Percentiles rank a stretch among this genome's conserved stretches.
phyloP scores from a whole-genome alignment of 2,797 vertebrate genomes.

The Parambassis ranga region DNA sequence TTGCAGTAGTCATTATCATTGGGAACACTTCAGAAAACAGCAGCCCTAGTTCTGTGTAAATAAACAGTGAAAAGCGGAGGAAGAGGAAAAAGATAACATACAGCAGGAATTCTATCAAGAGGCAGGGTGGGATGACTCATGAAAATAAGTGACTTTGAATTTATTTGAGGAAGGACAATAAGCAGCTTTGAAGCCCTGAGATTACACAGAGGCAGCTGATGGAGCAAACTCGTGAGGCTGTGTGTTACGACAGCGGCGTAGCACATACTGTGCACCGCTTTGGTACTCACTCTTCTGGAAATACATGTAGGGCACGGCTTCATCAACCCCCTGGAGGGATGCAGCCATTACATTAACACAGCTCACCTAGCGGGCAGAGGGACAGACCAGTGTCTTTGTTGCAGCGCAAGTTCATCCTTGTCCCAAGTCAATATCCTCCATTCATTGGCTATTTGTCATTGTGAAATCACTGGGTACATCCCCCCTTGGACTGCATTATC shows the following conservation, averaged over 20 bases:
- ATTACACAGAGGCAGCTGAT: conserved; percentile 71
- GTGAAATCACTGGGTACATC: conserved; percentile 18
- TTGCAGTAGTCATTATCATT: conserved; percentile 77
- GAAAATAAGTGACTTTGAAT: conserved; percentile 77
- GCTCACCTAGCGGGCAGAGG: conserved; percentile 66
- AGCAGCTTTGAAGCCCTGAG: conserved; percentile 73
- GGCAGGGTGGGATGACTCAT: conserved; percentile 74
- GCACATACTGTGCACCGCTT: conserved; percentile 55
- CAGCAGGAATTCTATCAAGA: conserved; percentile 71
- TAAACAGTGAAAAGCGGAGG: conserved; percentile 66
- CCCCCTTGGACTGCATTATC: conserved; percentile 24
- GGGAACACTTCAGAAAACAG: conserved; percentile 78
- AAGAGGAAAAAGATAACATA: conserved; percentile 70
- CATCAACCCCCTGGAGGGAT: conserved; percentile 65
- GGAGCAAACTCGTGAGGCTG: conserved; percentile 56
- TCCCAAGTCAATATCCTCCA: conserved; percentile 42
- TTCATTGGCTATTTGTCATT: conserved; percentile 44
- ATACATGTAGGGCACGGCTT: conserved; percentile 69
- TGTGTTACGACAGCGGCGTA: conserved; percentile 45
- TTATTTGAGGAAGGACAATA: conserved; percentile 76
- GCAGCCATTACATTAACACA: conserved; percentile 69
- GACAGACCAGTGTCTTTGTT: conserved; percentile 58
- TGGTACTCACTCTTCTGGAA: conserved; percentile 68
- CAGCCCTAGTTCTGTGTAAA: conserved; percentile 73
- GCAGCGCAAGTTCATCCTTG: conserved; percentile 51